Conservation (phyloP, 2,797 vertebrate species). For the Pangasius mekongensis region DNA sequence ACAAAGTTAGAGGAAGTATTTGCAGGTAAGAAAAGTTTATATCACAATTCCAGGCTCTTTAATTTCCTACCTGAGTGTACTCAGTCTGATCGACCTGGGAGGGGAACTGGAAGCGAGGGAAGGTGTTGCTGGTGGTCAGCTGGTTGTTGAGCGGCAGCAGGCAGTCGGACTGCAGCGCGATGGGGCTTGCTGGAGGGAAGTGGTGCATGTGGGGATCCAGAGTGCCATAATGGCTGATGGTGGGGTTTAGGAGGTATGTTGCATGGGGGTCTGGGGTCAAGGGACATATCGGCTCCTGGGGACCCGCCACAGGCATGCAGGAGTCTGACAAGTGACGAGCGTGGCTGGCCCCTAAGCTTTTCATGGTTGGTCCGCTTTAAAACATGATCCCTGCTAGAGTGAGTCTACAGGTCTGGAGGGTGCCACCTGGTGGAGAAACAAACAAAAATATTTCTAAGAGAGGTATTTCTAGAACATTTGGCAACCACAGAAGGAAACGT, state of each 20-base stretch:
- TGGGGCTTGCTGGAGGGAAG: slow-evolving; percentile 78
- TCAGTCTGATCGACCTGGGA: slow-evolving; percentile 78
- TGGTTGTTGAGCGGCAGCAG: slow-evolving; percentile 88
- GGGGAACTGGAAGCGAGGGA: slow-evolving; percentile 94
- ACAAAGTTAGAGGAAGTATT: neutral
- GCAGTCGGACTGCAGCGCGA: slow-evolving; percentile 83
- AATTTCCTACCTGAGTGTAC: slow-evolving; percentile 57
- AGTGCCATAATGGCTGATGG: slow-evolving; percentile 86
- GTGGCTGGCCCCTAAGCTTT: slow-evolving; percentile 95
- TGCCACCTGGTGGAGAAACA: slow-evolving; percentile 66
- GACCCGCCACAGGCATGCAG: slow-evolving; percentile 89
- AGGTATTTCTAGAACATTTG: neutral
- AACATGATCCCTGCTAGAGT: slow-evolving; percentile 72
- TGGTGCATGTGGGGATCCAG: slow-evolving; percentile 83
- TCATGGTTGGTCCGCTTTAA: slow-evolving; percentile 83
- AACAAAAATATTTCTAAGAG: slow-evolving; percentile 14
- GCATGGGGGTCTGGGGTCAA: slow-evolving; percentile 81
- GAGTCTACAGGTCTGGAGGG: slow-evolving; percentile 65
- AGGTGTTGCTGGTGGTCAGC: slow-evolving; percentile 93
- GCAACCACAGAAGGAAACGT: neutral
- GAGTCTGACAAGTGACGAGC: slow-evolving; percentile 93
- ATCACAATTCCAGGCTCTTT: neutral
- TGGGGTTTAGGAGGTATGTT: slow-evolving; percentile 89
- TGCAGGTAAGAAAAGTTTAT: neutral
- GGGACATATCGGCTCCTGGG: slow-evolving; percentile 87